A percentile compares a stretch with the other conserved stretches of the same genome.
Conservation (phyloP, 2,113 vertebrate genomes). For the Hydrolagus affinis region DNA sequence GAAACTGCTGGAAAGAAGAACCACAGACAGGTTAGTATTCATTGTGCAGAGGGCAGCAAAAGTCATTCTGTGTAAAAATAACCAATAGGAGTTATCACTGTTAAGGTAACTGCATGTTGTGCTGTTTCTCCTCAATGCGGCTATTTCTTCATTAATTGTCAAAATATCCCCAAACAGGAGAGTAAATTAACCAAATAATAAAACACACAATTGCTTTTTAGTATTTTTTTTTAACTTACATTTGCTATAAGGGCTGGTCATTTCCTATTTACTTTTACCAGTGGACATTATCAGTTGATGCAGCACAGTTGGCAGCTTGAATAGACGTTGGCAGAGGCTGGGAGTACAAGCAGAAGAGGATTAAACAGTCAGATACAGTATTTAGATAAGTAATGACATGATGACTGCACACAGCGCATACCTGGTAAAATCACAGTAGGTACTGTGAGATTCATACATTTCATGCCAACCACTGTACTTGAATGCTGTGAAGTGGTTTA, state of each 20-base stretch:
- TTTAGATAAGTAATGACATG: conserved; percentile 24
- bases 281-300: conserved; percentile 49
- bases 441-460: background rate
- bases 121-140: background rate
- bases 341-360: background rate
- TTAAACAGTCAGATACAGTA: conserved; percentile 21
- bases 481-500: background rate
- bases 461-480: conserved; percentile 8
- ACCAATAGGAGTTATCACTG: background rate
- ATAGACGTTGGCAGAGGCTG: conserved; percentile 46
- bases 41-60: background rate
- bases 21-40: background rate
- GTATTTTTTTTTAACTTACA: conserved; percentile 43
- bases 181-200: conserved; percentile 12
- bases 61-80: background rate
- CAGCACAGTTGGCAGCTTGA: conserved; percentile 54
- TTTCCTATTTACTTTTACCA: conserved; percentile 55
- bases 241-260: conserved; percentile 42
- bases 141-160: conserved; percentile 2
- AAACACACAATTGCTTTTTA: background rate
- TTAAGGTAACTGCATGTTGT: background rate
- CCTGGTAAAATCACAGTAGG: background rate
- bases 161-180: background rate
- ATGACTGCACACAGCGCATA: conserved; percentile 1
- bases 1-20: background rate